phyloP scores from a whole-genome alignment of 2,888 invertebrate genomes.

The Lasioglossum pauxillum region DNA sequence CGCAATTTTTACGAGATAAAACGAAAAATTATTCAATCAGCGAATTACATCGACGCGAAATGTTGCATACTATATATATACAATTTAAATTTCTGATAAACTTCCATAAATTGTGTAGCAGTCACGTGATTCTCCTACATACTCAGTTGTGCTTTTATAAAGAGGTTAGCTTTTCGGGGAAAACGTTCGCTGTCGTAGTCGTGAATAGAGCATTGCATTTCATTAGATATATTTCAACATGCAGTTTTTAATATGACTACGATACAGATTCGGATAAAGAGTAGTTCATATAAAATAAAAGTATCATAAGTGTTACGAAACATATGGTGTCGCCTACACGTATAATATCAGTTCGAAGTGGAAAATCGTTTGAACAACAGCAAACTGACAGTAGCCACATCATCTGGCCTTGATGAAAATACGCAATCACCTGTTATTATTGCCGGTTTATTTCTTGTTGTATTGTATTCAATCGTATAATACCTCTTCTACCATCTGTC shows the following conservation, averaged over 20 bases:
- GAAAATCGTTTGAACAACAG: conserved; percentile 51
- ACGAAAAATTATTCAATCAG: conserved; percentile 1
- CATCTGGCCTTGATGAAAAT: conserved; percentile 76
- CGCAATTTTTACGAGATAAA: conserved; percentile 3
- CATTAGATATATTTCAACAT: neutral
- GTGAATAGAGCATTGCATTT: conserved; percentile 24
- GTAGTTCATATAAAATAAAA: conserved; percentile 11
- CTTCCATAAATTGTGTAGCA: conserved; percentile 20
- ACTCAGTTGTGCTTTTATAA: conserved; percentile 36
- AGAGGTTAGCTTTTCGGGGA: conserved; percentile 46
- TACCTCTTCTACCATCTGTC: conserved; percentile 40
- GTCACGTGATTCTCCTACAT: conserved; percentile 56
- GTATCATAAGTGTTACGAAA: conserved; percentile 24
- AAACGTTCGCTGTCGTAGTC: conserved; percentile 26
- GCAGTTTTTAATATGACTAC: neutral
- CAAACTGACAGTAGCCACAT: conserved; percentile 76
- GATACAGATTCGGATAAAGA: neutral
- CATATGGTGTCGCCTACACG: conserved; percentile 58
- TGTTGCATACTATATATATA: neutral
- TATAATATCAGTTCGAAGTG: conserved; percentile 45
- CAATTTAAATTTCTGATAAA: conserved; percentile 26
- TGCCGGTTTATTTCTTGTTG: conserved; percentile 60
- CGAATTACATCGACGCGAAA: neutral
- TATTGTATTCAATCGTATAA: conserved; percentile 28
- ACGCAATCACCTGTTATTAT: conserved; percentile 66